Percentiles rank a stretch among this genome's conserved stretches.
Conservation (phyloP, 2,888 invertebrate genomes). For the Cordilura impudica region DNA sequence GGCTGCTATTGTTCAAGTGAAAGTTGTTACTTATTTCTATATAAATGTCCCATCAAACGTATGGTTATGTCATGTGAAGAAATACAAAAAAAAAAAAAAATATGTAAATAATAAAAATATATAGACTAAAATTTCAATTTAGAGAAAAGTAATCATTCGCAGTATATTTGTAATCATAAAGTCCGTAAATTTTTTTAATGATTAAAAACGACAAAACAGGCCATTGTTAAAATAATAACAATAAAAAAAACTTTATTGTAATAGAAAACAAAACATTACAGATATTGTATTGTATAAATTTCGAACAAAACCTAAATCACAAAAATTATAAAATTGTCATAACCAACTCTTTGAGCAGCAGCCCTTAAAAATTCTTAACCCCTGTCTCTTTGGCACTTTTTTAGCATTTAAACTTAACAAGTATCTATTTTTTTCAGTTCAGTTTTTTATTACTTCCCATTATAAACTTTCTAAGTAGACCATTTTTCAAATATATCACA, state of each 20-base stretch:
- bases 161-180: conserved; percentile 1
- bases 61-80: conserved; percentile 41
- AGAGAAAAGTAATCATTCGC: conserved; percentile 41
- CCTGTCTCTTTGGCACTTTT: too few species aligned
- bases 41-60: conserved; percentile 32
- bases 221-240: conserved; percentile 2
- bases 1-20: conserved; percentile 56
- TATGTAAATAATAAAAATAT: neutral
- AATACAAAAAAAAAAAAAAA: neutral
- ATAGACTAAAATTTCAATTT: conserved; percentile 14
- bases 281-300: neutral
- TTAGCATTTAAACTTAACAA: neutral
- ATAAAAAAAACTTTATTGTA: neutral
- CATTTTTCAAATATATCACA: conserved; percentile 46
- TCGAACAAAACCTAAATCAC: neutral
- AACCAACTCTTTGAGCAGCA: conserved; percentile 10
- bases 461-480: neutral
- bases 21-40: conserved; percentile 51
- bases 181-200: conserved; percentile 10
- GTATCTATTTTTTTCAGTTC: neutral
- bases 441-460: conserved; percentile 2
- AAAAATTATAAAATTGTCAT: neutral
- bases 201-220: neutral
- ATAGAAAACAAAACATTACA: conserved; percentile 3
- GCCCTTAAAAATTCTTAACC: neutral